These are phyloP conservation scores for Rhopalosiphum maidis DNA, from an alignment of 1,140 invertebrate species.

Conservation along the genomic window DNA sequence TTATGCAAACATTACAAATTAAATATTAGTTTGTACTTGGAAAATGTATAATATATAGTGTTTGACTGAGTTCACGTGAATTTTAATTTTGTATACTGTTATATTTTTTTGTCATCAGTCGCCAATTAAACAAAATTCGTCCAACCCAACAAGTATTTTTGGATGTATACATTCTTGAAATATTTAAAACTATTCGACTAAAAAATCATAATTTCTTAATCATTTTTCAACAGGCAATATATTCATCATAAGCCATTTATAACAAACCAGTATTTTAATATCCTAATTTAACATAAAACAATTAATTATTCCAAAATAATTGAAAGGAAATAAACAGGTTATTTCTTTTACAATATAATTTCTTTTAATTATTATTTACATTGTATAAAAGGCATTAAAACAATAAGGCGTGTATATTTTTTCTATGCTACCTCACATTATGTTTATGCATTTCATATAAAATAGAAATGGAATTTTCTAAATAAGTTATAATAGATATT, in stretches of 20 bases:
- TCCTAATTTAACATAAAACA: background rate
- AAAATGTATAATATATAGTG: background rate
- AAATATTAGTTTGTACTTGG: background rate
- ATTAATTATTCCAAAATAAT: background rate
- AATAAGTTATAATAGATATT: background rate
- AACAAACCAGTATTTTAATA: background rate
- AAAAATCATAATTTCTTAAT: background rate
- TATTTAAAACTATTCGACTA: slow-evolving; percentile 3
- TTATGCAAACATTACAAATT: background rate
- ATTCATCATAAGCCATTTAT: background rate
- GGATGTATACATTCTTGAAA: background rate
- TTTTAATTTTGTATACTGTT: background rate
- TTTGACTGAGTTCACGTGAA: background rate
- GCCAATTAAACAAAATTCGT: background rate
- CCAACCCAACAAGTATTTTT: background rate
- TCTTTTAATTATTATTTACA: background rate
- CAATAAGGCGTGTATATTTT: background rate
- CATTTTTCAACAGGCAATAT: background rate
- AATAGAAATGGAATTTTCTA: background rate
- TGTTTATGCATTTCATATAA: background rate
- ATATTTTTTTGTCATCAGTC: background rate
- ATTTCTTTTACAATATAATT: background rate
- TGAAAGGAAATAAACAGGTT: background rate
- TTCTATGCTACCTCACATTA: background rate
- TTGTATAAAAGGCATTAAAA: background rate